Percentiles rank a stretch among this genome's conserved stretches.
Conservation (phyloP, 30 jellyfish, hydroid and myxozoan genomes). For the Cassiopea andromeda region DNA sequence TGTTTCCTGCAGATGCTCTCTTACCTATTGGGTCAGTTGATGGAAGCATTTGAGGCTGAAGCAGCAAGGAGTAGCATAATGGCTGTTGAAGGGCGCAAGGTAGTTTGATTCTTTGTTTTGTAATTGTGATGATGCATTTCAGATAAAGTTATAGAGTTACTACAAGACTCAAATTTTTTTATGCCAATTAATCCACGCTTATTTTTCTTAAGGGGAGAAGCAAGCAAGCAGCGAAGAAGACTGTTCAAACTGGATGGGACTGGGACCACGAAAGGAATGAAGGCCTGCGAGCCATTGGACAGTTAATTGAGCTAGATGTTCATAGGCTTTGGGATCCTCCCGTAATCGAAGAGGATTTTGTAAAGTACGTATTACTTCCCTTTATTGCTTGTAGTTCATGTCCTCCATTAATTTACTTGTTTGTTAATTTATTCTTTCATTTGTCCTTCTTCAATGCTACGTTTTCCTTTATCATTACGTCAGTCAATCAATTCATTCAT, state of each 20-base stretch:
- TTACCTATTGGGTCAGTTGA: constrained; percentile 79
- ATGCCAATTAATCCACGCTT: neutral
- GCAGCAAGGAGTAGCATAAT: constrained; percentile 74
- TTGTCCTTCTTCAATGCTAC: too few relatives aligned
- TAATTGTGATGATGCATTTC: too few relatives aligned
- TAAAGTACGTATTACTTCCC: constrained; percentile 55
- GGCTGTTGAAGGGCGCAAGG: constrained; percentile 68
- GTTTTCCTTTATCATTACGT: neutral
- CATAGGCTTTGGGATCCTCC: constrained; percentile 98
- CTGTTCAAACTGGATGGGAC: constrained; percentile 43
- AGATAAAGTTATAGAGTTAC: too few relatives aligned
- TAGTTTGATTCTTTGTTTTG: neutral
- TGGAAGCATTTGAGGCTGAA: constrained; percentile 86
- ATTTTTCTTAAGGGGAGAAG: constrained; percentile 75
- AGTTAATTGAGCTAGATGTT: constrained; percentile 84
- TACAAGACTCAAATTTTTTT: too few relatives aligned
- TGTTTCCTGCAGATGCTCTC: constrained; percentile 82
- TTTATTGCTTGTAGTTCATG: neutral
- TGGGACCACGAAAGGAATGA: constrained; percentile 83
- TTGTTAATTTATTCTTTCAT: neutral
- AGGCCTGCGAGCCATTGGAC: constrained; percentile 76
- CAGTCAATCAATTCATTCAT: neutral
- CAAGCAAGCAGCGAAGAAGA: constrained; percentile 51
- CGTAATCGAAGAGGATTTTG: constrained; percentile 88
- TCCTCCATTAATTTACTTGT: neutral